Evolutionary conservation across 1,140 invertebrate genomes (phyloP).

Genomic region (Zaprionus capensis): DNA sequence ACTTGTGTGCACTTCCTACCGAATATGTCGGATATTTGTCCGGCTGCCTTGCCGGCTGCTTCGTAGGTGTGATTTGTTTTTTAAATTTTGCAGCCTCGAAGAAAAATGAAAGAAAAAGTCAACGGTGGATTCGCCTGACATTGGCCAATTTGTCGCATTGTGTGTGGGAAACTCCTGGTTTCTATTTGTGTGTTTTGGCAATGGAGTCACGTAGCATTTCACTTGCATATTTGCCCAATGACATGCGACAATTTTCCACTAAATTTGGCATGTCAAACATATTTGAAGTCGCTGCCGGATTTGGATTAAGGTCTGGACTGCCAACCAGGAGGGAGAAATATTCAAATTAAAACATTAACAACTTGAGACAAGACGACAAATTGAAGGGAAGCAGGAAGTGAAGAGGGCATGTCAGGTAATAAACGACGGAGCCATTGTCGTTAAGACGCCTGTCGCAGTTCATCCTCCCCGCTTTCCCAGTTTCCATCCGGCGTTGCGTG

Average conservation of each 20-base stretch:
- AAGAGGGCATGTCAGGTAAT: slow-evolving; percentile 58
- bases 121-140: slow-evolving; percentile 13
- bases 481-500: slow-evolving; percentile 43
- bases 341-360: slow-evolving; percentile 81
- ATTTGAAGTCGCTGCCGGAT: slow-evolving; percentile 45
- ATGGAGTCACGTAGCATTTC: slow-evolving; percentile 72
- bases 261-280: slow-evolving; percentile 81
- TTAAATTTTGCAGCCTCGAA: slow-evolving; percentile 58
- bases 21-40: slow-evolving; percentile 66
- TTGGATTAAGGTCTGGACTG: background rate
- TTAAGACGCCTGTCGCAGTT: slow-evolving; percentile 31
- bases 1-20: slow-evolving; percentile 50
- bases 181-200: slow-evolving; percentile 64
- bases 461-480: background rate
- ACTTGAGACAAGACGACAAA: slow-evolving; percentile 47
- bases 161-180: slow-evolving; percentile 15
- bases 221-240: slow-evolving; percentile 73
- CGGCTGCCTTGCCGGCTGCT: slow-evolving; percentile 42
- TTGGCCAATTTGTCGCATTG: slow-evolving; percentile 73
- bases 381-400: background rate
- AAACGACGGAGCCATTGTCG: slow-evolving; percentile 57
- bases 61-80: slow-evolving; percentile 80
- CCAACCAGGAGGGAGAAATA: slow-evolving; percentile 43
- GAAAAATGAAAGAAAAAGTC: slow-evolving; percentile 28
- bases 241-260: slow-evolving; percentile 81